These are phyloP conservation scores for Urocolius indicus DNA, from an alignment of 2,113 vertebrate species.

Conservation along the genomic window DNA sequence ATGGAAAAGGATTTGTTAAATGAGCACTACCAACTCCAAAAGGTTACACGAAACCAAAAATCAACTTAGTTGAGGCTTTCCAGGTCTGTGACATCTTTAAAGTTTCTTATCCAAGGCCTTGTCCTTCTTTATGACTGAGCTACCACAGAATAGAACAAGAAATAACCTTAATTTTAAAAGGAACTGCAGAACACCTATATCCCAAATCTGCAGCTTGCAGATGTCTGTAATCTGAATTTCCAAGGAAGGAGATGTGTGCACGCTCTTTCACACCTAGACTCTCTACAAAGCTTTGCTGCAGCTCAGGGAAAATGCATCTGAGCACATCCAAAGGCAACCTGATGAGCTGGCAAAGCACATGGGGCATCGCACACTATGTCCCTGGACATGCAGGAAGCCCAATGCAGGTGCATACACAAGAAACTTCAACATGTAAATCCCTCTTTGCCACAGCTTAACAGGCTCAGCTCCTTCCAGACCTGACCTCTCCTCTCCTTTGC, in stretches of 20 bases:
- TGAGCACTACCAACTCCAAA: neutral
- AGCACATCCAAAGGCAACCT: rapidly evolving
- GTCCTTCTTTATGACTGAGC: neutral
- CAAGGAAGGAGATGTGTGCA: neutral
- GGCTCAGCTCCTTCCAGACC: neutral
- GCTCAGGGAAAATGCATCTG: rapidly evolving
- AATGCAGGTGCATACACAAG: rapidly evolving
- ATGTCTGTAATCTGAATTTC: neutral
- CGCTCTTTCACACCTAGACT: neutral
- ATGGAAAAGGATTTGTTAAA: neutral
- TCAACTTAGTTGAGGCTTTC: neutral
- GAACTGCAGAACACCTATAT: neutral
- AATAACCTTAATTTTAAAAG: neutral
- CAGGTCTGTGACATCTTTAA: neutral
- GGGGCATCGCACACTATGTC: rapidly evolving
- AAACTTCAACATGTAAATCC: neutral
- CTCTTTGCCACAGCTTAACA: neutral
- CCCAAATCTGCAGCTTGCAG: neutral
- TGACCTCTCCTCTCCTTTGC: neutral
- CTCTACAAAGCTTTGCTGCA: neutral
- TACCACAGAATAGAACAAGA: neutral
- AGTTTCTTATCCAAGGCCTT: neutral
- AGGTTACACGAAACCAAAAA: neutral
- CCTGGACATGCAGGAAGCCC: rapidly evolving
- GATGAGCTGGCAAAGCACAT: rapidly evolving